These are phyloP conservation scores for Spatulosminthurus flaviceps DNA, from an alignment of 2,888 invertebrate genomes.

Conservation along the genomic window DNA sequence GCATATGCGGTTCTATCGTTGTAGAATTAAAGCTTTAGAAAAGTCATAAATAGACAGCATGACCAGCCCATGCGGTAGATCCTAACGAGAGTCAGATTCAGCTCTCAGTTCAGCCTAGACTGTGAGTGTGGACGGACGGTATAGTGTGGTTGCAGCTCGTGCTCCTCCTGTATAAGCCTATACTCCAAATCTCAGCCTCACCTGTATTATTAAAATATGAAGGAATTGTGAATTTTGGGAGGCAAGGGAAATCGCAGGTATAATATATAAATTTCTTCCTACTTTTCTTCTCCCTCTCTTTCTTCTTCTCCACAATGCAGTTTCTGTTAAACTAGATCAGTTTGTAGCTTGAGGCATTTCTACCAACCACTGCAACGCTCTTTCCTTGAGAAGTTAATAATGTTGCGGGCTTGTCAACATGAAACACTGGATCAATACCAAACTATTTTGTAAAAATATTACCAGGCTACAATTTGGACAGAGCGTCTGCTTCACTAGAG, in stretches of 20 bases:
- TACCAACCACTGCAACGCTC: too few relatives aligned
- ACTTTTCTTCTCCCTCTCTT: too few relatives aligned
- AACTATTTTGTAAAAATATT: too few relatives aligned
- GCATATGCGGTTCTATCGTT: neutral
- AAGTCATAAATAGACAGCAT: slow-evolving; percentile 18
- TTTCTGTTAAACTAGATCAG: too few relatives aligned
- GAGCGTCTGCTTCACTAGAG: too few relatives aligned
- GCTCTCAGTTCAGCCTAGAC: neutral
- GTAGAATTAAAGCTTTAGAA: neutral
- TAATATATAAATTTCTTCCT: too few relatives aligned
- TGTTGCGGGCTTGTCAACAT: too few relatives aligned
- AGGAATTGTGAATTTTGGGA: neutral
- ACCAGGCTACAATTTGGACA: too few relatives aligned
- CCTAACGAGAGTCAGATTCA: neutral
- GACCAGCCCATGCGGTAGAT: slow-evolving; percentile 18
- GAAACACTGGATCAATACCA: too few relatives aligned
- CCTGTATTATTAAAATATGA: neutral
- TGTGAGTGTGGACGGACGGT: neutral
- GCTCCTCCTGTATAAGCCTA: neutral
- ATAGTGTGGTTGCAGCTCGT: neutral
- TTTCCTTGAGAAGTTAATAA: too few relatives aligned
- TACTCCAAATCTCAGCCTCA: neutral
- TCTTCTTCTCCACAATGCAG: too few relatives aligned
- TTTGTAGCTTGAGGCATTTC: too few relatives aligned
- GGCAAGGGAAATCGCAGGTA: neutral